Conservation (phyloP, 2,888 invertebrate genomes). For the Drosophila nigricruria region DNA sequence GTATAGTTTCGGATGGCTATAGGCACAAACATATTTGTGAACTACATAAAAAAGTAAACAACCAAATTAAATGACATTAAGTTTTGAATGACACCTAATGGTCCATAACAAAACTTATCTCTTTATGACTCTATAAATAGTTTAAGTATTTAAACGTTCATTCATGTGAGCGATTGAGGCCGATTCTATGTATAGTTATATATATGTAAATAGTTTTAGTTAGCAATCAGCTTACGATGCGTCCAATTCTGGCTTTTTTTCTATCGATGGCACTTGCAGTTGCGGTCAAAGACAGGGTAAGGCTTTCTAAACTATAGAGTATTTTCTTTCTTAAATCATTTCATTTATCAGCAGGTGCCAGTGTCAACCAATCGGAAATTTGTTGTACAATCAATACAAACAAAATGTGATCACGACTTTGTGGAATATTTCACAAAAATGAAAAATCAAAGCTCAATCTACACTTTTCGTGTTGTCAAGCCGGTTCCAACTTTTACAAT, state of each 20-base stretch:
- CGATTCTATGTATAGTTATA: too few relatives aligned
- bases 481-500: slow-evolving; percentile 16
- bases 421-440: slow-evolving; percentile 40
- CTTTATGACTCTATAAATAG: slow-evolving; percentile 19
- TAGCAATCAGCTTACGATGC: slow-evolving; percentile 16
- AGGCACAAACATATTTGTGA: not conserved
- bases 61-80: not conserved
- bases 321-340: not conserved
- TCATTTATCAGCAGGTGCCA: slow-evolving; percentile 6
- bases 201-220: not conserved
- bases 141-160: not conserved
- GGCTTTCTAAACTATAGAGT: not conserved
- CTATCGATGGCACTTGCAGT: not conserved
- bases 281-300: not conserved
- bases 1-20: not conserved
- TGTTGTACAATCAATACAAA: slow-evolving; percentile 26
- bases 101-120: not conserved
- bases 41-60: not conserved
- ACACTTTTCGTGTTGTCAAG: slow-evolving; percentile 36
- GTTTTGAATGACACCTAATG: slow-evolving; percentile 18
- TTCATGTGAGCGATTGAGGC: not conserved
- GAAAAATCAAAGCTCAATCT: slow-evolving; percentile 6
- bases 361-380: slow-evolving; percentile 3
- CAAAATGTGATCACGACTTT: slow-evolving; percentile 41
- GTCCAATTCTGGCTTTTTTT: not conserved